phyloP scores from a whole-genome alignment of 1,140 invertebrate genomes.

The Amphibalanus amphitrite region DNA sequence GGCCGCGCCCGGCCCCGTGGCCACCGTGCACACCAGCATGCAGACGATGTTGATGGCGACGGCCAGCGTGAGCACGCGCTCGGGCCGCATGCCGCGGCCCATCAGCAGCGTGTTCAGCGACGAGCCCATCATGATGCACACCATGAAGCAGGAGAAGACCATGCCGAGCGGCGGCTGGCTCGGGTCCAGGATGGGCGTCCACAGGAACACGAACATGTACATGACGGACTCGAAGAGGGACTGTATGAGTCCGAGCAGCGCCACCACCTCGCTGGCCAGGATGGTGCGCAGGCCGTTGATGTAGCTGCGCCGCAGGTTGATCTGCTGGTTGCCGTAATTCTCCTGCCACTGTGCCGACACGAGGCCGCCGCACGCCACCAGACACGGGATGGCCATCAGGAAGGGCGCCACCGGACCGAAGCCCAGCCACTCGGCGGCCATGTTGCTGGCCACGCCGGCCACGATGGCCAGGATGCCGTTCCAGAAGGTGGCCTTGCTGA shows the following conservation, averaged over 20 bases:
- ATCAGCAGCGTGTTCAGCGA: slow-evolving; percentile 38
- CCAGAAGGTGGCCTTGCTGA: slow-evolving; percentile 45
- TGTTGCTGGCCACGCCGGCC: slow-evolving; percentile 42
- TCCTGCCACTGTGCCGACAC: slow-evolving; percentile 38
- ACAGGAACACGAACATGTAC: slow-evolving; percentile 54
- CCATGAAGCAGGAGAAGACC: slow-evolving; percentile 44
- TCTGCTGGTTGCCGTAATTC: slow-evolving; percentile 37
- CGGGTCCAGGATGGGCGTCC: slow-evolving; percentile 44
- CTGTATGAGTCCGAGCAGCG: slow-evolving; percentile 43
- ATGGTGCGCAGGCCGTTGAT: slow-evolving; percentile 25
- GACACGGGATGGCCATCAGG: slow-evolving; percentile 38
- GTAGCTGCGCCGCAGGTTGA: slow-evolving; percentile 20
- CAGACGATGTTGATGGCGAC: slow-evolving; percentile 20
- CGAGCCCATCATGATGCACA: slow-evolving; percentile 50
- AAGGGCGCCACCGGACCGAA: slow-evolving; percentile 43
- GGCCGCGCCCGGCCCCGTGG: slow-evolving; percentile 18
- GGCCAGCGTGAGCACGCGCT: slow-evolving; percentile 25
- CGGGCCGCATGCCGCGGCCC: slow-evolving; percentile 18
- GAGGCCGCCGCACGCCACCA: slow-evolving; percentile 34
- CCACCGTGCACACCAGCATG: slow-evolving; percentile 22
- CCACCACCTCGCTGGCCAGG: slow-evolving; percentile 29
- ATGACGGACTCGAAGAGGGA: slow-evolving; percentile 50
- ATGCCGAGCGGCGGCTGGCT: slow-evolving; percentile 32
- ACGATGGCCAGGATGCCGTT: slow-evolving; percentile 48
- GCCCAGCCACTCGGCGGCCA: slow-evolving; percentile 37